A percentile compares a stretch with the other conserved stretches of the same genome.
phyloP scores from a whole-genome alignment of 2,113 vertebrate genomes.

The Hippocampus barbouri region DNA sequence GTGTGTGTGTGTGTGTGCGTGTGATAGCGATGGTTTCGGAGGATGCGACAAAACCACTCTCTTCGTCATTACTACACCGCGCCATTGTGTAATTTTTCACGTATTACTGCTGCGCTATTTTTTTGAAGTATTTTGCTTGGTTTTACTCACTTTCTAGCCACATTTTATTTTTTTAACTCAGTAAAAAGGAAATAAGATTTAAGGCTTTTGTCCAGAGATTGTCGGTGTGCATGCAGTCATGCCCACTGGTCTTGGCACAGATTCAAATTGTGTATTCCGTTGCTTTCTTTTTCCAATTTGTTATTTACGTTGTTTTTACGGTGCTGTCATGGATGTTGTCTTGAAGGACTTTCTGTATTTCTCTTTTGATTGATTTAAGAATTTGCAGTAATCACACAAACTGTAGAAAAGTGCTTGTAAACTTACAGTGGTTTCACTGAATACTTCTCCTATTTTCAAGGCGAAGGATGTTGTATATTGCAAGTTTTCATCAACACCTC shows the following conservation, averaged over 20 bases:
- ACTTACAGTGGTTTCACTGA: slow-evolving; percentile 51
- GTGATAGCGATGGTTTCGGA: not conserved
- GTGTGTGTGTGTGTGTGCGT: no score
- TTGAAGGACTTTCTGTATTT: not conserved
- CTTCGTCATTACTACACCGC: no score
- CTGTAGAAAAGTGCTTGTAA: slow-evolving; percentile 55
- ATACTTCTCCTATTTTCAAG: slow-evolving; percentile 28
- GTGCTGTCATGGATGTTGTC: not conserved
- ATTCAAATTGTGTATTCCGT: not conserved
- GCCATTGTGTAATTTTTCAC: no score
- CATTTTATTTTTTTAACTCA: no score
- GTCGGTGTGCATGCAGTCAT: not conserved
- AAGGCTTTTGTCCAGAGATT: not conserved
- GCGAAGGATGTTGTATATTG: slow-evolving; percentile 23
- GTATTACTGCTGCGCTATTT: no score
- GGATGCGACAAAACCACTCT: slow-evolving; percentile 1
- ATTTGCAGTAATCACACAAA: slow-evolving; percentile 31
- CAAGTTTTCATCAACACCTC: slow-evolving; percentile 18
- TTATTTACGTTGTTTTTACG: not conserved
- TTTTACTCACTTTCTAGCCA: no score
- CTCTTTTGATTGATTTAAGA: not conserved
- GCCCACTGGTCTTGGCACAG: not conserved
- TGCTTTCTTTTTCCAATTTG: not conserved
- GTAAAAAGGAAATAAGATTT: no score
- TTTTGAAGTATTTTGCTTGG: no score